Evolutionary conservation across 2,797 vertebrate genomes (phyloP).

Genomic region (Sebastes trivittatus): DNA sequence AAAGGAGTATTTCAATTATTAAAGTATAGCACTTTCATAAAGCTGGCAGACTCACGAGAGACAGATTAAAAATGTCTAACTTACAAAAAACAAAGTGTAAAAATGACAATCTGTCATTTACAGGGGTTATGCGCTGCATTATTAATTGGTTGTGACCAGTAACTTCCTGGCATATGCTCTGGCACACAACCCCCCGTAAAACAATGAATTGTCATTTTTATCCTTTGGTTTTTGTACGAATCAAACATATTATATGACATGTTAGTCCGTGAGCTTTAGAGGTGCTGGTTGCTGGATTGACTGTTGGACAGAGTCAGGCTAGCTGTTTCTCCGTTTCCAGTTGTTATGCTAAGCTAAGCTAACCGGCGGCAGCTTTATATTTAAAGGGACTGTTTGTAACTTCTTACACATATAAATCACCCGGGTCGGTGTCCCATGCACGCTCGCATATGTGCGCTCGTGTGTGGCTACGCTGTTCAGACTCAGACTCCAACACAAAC

Average conservation of each 20-base stretch:
- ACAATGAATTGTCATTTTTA: too few relatives aligned
- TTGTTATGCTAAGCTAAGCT: background rate
- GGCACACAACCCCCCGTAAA: background rate
- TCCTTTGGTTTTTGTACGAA: background rate
- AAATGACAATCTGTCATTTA: background rate
- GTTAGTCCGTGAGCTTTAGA: background rate
- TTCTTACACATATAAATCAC: too few relatives aligned
- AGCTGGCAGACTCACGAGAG: background rate
- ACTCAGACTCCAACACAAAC: too few relatives aligned
- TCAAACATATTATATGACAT: background rate
- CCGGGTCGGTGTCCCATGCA: too few relatives aligned
- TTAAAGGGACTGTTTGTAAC: too few relatives aligned
- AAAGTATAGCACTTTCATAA: background rate
- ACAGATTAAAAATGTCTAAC: background rate
- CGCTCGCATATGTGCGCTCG: too few relatives aligned
- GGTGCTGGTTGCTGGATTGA: background rate
- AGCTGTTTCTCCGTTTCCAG: background rate
- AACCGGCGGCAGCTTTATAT: background rate
- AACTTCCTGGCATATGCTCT: background rate
- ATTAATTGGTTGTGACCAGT: background rate
- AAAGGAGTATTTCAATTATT: background rate
- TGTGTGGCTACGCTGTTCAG: too few relatives aligned
- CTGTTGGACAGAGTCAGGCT: background rate
- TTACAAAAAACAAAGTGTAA: background rate
- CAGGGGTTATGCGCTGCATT: background rate